Conservation (phyloP, 2,113 vertebrate genomes). For the Thryonomys swinderianus region DNA sequence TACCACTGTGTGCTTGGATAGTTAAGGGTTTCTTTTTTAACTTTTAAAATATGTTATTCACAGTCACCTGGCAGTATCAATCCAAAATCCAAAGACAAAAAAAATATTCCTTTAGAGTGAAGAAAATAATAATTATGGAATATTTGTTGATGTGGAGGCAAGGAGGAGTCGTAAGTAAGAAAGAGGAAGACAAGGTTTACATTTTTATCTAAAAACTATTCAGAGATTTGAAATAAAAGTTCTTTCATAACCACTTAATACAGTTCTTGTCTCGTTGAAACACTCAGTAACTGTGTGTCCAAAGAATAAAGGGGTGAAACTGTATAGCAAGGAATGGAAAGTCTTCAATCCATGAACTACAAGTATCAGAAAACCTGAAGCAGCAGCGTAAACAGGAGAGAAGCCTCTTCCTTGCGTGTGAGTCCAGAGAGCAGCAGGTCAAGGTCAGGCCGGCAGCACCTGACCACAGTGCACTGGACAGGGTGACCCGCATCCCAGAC, state of each 20-base stretch:
- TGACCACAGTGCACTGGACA: not conserved
- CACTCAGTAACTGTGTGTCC: not conserved
- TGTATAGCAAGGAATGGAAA: conserved; percentile 2
- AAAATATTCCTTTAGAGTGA: not conserved
- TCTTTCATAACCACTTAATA: not conserved
- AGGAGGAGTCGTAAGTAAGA: not conserved
- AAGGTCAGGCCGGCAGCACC: not conserved
- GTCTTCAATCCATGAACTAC: not conserved
- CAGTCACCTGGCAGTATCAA: not conserved
- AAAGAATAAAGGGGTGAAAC: conserved; percentile 14
- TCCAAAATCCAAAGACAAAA: conserved; percentile 34
- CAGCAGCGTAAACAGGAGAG: not conserved
- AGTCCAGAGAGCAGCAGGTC: not conserved
- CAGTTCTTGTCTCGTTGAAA: not conserved
- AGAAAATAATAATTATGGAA: not conserved
- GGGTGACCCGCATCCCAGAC: not conserved
- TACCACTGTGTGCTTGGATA: not conserved
- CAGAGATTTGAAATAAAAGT: conserved; percentile 31
- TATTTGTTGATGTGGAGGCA: not conserved
- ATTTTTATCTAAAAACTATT: not conserved
- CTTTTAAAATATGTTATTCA: not conserved
- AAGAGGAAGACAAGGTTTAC: not conserved
- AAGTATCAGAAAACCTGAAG: not conserved
- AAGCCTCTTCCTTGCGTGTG: not conserved
- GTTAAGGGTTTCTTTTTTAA: not conserved